Evolutionary conservation across 2,113 vertebrate species (phyloP).

Genomic region (Trematomus loennbergii): DNA sequence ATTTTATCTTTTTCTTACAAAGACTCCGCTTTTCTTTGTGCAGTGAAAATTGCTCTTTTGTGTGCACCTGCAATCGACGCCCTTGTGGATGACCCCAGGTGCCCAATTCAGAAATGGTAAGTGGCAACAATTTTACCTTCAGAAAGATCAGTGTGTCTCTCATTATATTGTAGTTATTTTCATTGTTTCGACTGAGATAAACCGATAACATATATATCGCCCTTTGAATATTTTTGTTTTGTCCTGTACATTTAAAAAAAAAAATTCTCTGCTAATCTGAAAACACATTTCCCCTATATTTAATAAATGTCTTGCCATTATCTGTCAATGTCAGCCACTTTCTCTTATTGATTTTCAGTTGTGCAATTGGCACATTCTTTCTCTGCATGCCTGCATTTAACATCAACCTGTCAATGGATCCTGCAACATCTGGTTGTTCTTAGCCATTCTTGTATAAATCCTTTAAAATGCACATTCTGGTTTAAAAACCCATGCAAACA

Average conservation of each 20-base stretch:
- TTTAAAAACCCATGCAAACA: not conserved
- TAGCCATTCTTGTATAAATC: not conserved
- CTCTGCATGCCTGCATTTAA: constrained; percentile 9
- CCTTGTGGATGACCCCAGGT: constrained; percentile 70
- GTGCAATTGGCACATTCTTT: constrained; percentile 36
- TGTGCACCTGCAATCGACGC: constrained; percentile 55
- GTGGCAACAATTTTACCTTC: constrained; percentile 68
- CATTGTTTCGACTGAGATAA: constrained; percentile 2
- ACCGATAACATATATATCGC: not conserved
- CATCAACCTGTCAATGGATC: constrained; percentile 21
- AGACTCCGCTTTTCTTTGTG: constrained; percentile 45
- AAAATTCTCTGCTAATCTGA: not conserved
- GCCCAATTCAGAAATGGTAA: constrained; percentile 73
- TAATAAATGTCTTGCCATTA: not conserved
- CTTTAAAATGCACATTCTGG: not conserved
- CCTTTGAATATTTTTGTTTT: not conserved
- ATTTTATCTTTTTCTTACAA: constrained; percentile 42
- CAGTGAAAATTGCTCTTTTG: constrained; percentile 55
- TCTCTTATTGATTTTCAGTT: constrained; percentile 55
- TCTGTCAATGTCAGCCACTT: constrained; percentile 26
- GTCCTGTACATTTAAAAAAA: not conserved
- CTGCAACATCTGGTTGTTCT: constrained; percentile 16
- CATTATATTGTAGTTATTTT: not conserved
- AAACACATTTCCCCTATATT: not conserved
- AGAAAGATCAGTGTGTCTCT: not conserved